Base-by-base conservation (phyloP, 2,113 vertebrate species). In the Mastomys coucha region DNA sequence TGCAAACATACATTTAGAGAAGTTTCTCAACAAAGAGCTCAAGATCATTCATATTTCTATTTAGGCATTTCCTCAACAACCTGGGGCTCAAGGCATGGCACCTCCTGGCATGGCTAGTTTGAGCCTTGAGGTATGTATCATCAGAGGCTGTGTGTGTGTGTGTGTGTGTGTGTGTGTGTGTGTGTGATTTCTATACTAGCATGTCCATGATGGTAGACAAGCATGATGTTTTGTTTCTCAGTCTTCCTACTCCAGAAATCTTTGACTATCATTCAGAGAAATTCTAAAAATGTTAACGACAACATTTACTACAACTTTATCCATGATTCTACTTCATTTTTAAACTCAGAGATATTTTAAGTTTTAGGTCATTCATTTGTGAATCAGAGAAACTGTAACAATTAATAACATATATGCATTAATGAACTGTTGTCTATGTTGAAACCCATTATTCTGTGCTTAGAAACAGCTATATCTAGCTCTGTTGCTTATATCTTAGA, bases 101-200 rank as follows among this genome's bases (percentile, higher is more conserved):
- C 90, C 96, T 16, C 90, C 96, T 3, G 65, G 94, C 91, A 97
- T 96, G 87, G 92, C 85, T 94, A 96, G 93, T 93, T 88, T 97
- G 96, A 98, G 85, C 36, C 91, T 97, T 91, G 97, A 98, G 96
- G 95, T 98, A 97, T 67, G 51, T 95, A 75, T 69, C 78, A 2
- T 53, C 45, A 72, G 56, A 85, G 22, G 19, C 42, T 67, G 65
- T 31, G 28, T 31, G 28, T 28, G 31, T 69, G n/a, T 20, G n/a
- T 73, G 17, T 39, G n/a, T 73, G 28, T 33, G n/a, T 72, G 36
- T 20, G 39, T 75, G 33, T 75, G 13, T 82, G 12, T 82, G 42
- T 82, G 22, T 56, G 7, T 53, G 56, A 51, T 75, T 19, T 58
- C 85, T 76, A 91, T 24, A 58, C 12, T 39, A 26, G 28, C 53